Percentiles rank a stretch among this genome's conserved stretches.
Conservation (phyloP, 2,888 invertebrate species). For the Nymphalis polychloros region DNA sequence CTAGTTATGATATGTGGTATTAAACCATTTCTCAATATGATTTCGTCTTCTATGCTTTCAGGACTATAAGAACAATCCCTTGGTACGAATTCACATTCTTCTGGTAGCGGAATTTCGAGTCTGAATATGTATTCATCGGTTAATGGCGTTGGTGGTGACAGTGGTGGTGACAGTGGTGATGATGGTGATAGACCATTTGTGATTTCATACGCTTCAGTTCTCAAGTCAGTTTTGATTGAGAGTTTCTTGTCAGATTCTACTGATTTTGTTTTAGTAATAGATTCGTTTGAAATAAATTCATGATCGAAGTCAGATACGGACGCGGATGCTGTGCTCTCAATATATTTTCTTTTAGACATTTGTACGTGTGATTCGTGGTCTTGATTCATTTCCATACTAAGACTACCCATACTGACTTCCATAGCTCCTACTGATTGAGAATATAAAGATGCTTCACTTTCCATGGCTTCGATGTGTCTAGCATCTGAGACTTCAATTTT, state of each 20-base stretch:
- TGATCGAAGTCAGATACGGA: background rate
- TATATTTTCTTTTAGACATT: background rate
- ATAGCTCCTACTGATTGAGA: background rate
- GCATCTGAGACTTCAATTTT: conserved; percentile 11
- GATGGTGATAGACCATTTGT: conserved; percentile 40
- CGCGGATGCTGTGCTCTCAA: background rate
- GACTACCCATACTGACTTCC: background rate
- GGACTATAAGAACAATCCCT: conserved; percentile 50
- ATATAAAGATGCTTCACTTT: background rate
- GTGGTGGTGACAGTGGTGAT: conserved; percentile 59
- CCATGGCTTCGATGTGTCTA: background rate
- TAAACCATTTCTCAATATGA: conserved; percentile 62
- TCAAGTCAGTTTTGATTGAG: conserved; percentile 35
- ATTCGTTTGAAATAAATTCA: background rate
- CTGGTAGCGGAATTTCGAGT: conserved; percentile 61
- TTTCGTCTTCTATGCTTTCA: conserved; percentile 59
- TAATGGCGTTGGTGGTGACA: conserved; percentile 65
- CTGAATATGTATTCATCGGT: conserved; percentile 73
- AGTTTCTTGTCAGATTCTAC: conserved; percentile 12
- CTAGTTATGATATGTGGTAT: conserved; percentile 65
- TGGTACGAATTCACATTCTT: conserved; percentile 52
- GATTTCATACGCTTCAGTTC: conserved; percentile 36
- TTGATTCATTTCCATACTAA: background rate
- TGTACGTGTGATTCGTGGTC: background rate
- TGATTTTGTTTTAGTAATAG: background rate